A percentile compares a stretch with the other conserved stretches of the same genome.
Evolutionary conservation across 2,113 vertebrate genomes (phyloP).

Genomic region (Synchiropus splendidus): DNA sequence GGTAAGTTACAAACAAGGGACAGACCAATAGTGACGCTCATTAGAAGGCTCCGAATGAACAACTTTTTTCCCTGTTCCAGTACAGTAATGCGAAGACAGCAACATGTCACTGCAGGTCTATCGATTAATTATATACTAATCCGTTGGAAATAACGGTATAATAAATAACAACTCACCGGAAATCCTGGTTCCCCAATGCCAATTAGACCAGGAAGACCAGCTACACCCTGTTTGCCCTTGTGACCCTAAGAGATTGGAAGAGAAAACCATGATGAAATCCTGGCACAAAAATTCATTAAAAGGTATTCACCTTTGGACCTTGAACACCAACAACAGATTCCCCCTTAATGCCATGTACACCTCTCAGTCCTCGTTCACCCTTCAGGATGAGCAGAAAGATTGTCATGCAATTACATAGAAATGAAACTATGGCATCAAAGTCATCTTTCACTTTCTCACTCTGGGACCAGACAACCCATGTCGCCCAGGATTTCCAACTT

Average conservation of each 20-base stretch:
- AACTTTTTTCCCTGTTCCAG: too few species aligned
- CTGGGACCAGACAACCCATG: constrained; percentile 75
- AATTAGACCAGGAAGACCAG: constrained; percentile 65
- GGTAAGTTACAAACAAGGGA: too few species aligned
- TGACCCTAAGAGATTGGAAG: constrained; percentile 63
- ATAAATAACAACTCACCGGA: too few species aligned
- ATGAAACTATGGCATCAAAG: background rate
- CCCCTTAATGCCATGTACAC: constrained; percentile 70
- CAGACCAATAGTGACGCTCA: too few species aligned
- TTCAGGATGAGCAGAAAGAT: constrained; percentile 11
- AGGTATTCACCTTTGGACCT: constrained; percentile 74
- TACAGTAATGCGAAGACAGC: too few species aligned
- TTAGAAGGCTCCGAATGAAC: too few species aligned
- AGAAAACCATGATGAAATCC: background rate
- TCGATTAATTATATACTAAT: too few species aligned
- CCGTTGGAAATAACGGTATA: too few species aligned
- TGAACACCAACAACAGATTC: constrained; percentile 69
- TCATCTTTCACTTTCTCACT: constrained; percentile 54
- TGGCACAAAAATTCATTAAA: too few species aligned
- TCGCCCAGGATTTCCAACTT: constrained; percentile 66
- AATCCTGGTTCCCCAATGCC: constrained; percentile 75
- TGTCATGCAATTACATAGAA: background rate
- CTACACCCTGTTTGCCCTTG: constrained; percentile 72
- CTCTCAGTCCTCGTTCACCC: constrained; percentile 67
- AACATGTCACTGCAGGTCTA: too few species aligned